Evolutionary conservation across 2,888 invertebrate species (phyloP).

Genomic region (Luffia ferchaultella): DNA sequence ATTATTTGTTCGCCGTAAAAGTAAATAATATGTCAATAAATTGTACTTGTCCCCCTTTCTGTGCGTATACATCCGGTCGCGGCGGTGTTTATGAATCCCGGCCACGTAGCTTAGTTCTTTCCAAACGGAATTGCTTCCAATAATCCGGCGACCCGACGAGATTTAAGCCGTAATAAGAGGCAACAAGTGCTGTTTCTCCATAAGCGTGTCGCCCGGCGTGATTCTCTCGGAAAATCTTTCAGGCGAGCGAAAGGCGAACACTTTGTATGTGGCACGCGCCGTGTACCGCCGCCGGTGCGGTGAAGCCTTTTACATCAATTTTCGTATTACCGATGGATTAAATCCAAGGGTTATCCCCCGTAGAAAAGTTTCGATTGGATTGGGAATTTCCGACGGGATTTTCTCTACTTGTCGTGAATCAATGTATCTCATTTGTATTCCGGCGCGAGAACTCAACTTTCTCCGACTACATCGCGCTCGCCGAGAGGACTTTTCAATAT

Average conservation of each 20-base stretch:
- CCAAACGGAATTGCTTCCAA: slow-evolving; percentile 59
- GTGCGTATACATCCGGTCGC: slow-evolving; percentile 14
- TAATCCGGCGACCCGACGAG: slow-evolving; percentile 41
- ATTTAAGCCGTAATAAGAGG: slow-evolving; percentile 45
- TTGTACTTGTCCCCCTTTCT: slow-evolving; percentile 23
- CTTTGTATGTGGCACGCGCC: slow-evolving; percentile 46
- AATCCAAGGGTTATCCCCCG: slow-evolving; percentile 52
- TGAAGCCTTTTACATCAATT: slow-evolving; percentile 58
- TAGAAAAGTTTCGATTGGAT: slow-evolving; percentile 53
- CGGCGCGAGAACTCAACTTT: slow-evolving; percentile 35
- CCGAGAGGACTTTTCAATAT: not conserved
- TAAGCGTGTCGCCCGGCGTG: slow-evolving; percentile 29
- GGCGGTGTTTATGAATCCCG: slow-evolving; percentile 27
- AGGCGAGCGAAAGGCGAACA: slow-evolving; percentile 23
- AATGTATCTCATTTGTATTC: slow-evolving; percentile 61
- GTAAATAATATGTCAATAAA: slow-evolving; percentile 41
- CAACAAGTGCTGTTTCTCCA: slow-evolving; percentile 46
- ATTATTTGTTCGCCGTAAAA: slow-evolving; percentile 24
- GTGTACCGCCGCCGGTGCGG: slow-evolving; percentile 34
- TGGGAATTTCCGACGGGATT: slow-evolving; percentile 23
- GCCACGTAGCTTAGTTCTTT: slow-evolving; percentile 59
- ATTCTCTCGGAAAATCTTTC: slow-evolving; percentile 45
- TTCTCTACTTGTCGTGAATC: slow-evolving; percentile 43
- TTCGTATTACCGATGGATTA: slow-evolving; percentile 65
- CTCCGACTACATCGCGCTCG: not conserved